Evolutionary conservation across 2,888 invertebrate species (phyloP), one percentile per base, ranked within the genome.

Genomic region (Parnassius mnemosyne): DNA sequence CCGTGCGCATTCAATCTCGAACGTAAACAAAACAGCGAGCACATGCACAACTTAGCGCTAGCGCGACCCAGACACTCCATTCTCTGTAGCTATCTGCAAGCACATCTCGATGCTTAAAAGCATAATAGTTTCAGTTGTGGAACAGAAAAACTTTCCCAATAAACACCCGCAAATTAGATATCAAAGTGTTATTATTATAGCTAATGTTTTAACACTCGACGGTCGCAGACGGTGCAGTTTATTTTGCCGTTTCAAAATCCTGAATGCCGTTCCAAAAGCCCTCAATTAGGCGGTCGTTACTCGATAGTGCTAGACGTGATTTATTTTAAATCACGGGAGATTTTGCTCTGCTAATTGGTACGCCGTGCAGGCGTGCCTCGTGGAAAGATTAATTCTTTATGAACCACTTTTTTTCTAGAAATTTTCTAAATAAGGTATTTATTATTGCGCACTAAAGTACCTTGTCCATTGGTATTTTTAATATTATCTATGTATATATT

Each of bases 51-150:
- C 74, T 77, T 73, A 78, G 75, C 71, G 81, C 83, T 80, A 79
- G 78, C 76, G 78, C 75, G 85, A 85, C 84, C 82, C 83, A 84
- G 84, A 84, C 71, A 67, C 71, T 75, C 83, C 82, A 84, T 84
- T 85, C 80, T 77, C 80, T 76, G 71, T 66, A 75, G 78, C 74
- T 85, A 85, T 85, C 83, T 82, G 70, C 75, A 83, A 84, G 81
- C 80, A 73, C 77, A 85, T 85, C 83, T 80, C 70, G 70, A 76
- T 71, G 69, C 69, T 73, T 71, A 72, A 84, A 82, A 82, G 77
- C 69, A 71, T 75, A 75, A 77, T 77, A 74, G 75, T 75, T 73
- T 73, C 66, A 58, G 69, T 64, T 66, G 62, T 72, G 69, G 69
- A 69, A 68, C 71, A 76, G 71, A 77, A 78, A 80, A 81, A 81